Evolutionary conservation across 1,140 invertebrate species (phyloP).

Genomic region (Mactra quadrangularis): DNA sequence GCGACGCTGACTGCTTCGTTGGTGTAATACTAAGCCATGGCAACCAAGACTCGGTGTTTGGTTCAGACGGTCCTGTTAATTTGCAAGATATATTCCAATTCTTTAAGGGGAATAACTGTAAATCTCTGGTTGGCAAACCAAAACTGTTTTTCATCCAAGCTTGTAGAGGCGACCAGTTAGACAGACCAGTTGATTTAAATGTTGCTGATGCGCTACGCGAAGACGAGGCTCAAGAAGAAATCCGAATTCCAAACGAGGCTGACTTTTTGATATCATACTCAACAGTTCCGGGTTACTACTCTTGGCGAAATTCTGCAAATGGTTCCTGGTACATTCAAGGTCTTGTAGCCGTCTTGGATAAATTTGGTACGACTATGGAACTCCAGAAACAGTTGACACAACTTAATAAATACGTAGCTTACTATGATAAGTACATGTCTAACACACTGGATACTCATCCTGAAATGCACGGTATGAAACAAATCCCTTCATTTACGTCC

Average conservation of each 20-base stretch:
- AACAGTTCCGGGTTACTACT: constrained; percentile 72
- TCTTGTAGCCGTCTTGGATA: constrained; percentile 38
- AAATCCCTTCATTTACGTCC: constrained; percentile 45
- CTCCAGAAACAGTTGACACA: constrained; percentile 43
- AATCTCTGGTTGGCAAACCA: constrained; percentile 71
- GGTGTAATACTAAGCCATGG: constrained; percentile 76
- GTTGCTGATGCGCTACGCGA: constrained; percentile 30
- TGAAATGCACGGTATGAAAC: constrained; percentile 43
- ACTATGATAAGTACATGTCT: constrained; percentile 30
- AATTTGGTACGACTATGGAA: constrained; percentile 52
- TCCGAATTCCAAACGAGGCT: constrained; percentile 68
- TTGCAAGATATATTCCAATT: constrained; percentile 70
- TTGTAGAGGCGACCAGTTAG: constrained; percentile 72
- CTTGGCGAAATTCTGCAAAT: constrained; percentile 61
- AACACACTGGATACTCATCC: constrained; percentile 20
- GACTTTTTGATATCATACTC: constrained; percentile 73
- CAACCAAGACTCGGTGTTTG: constrained; percentile 68
- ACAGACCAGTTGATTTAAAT: constrained; percentile 24
- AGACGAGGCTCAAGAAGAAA: not conserved
- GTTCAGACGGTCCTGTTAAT: constrained; percentile 66
- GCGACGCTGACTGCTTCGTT: constrained; percentile 66
- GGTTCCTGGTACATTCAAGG: constrained; percentile 73
- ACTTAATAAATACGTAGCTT: constrained; percentile 43
- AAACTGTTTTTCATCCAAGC: constrained; percentile 80
- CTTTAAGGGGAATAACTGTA: constrained; percentile 72